These are phyloP conservation scores for Aquatica leii DNA, from an alignment of 2,888 invertebrate species.

Conservation along the genomic window DNA sequence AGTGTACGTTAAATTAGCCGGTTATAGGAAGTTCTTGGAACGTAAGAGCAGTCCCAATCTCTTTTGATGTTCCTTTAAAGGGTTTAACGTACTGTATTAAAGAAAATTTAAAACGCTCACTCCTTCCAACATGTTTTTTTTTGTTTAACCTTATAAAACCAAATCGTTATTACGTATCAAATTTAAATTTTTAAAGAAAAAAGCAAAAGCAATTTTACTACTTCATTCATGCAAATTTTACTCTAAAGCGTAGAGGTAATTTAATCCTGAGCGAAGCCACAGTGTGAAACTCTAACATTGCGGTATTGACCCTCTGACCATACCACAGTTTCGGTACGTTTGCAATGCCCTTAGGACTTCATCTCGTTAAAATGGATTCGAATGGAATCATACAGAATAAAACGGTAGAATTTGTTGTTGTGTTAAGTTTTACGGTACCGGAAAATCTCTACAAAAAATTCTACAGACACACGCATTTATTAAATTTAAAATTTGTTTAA, in stretches of 20 bases:
- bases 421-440: too few species aligned
- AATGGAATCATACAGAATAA: conserved; percentile 33
- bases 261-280: conserved; percentile 40
- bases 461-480: too few species aligned
- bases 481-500: too few species aligned
- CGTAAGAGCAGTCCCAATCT: too few species aligned
- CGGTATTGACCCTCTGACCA: conserved; percentile 48
- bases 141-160: not conserved
- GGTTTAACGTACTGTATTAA: conserved; percentile 7
- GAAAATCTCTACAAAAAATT: conserved; percentile 8
- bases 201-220: conserved; percentile 25
- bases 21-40: conserved; percentile 1
- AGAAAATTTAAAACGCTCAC: not conserved
- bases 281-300: conserved; percentile 45
- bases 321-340: conserved; percentile 35
- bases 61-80: too few species aligned
- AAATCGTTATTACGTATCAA: not conserved
- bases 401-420: conserved; percentile 28
- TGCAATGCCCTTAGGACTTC: conserved; percentile 37
- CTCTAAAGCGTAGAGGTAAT: conserved; percentile 35
- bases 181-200: too few species aligned
- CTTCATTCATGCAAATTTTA: conserved; percentile 32
- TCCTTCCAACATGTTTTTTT: conserved; percentile 8
- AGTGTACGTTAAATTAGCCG: conserved; percentile 18
- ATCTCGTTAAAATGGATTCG: conserved; percentile 36